A percentile compares a stretch with the other conserved stretches of the same genome.
Evolutionary conservation across 2,888 invertebrate species (phyloP).

Genomic region (Neoaliturus tenellus): DNA sequence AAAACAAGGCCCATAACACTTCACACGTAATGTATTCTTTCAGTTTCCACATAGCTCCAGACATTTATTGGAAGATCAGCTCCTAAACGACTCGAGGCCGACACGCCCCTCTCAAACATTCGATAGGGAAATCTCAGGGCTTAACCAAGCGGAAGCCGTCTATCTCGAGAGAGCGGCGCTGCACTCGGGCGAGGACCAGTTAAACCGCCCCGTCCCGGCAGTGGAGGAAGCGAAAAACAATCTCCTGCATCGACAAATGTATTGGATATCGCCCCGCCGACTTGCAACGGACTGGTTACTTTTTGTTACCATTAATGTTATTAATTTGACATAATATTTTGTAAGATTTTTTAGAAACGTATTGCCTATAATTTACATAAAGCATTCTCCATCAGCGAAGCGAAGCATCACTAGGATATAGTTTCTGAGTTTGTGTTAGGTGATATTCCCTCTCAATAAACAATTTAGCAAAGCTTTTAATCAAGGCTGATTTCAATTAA

Average conservation of each 20-base stretch:
- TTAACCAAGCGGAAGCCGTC: conserved; percentile 39
- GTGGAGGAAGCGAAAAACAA: conserved; percentile 46
- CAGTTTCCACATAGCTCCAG: neutral
- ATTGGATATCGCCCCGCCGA: neutral
- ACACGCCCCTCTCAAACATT: conserved; percentile 28
- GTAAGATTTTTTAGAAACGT: too few relatives aligned
- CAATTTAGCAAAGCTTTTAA: too few relatives aligned
- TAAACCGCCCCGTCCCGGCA: conserved; percentile 29
- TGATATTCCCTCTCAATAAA: too few relatives aligned
- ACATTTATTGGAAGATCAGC: conserved; percentile 27
- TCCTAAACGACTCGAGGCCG: conserved; percentile 20
- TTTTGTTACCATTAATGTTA: too few relatives aligned
- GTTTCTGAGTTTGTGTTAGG: too few relatives aligned
- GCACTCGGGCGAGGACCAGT: neutral
- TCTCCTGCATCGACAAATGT: conserved; percentile 26
- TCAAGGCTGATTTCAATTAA: too few relatives aligned
- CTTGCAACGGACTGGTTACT: too few relatives aligned
- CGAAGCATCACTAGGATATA: too few relatives aligned
- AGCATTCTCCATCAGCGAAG: too few relatives aligned
- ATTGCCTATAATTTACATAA: too few relatives aligned
- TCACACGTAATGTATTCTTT: conserved; percentile 8
- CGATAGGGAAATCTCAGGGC: conserved; percentile 45
- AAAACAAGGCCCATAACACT: neutral
- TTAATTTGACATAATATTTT: too few relatives aligned
- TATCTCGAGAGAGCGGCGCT: conserved; percentile 33